phyloP scores from a whole-genome alignment of 2,113 vertebrate species.

The Poeciliopsis turrubarensis region DNA sequence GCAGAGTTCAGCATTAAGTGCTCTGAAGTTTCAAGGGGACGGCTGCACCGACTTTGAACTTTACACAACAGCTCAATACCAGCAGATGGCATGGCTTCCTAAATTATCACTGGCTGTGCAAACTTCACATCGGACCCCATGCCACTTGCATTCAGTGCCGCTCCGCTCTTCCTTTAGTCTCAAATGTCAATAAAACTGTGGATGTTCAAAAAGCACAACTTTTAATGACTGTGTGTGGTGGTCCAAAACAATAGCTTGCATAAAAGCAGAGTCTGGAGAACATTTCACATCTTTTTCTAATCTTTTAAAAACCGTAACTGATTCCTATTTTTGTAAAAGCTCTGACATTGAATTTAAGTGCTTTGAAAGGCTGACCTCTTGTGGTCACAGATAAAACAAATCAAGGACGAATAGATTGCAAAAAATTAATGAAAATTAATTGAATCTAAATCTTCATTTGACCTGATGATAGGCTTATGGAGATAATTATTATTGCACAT shows the following conservation, averaged over 20 bases:
- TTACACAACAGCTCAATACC: background rate
- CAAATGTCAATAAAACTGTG: background rate
- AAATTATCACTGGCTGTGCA: background rate
- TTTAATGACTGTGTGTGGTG: background rate
- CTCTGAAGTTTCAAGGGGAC: too few species aligned
- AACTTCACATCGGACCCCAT: background rate
- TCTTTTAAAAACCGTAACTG: background rate
- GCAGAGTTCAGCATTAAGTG: background rate
- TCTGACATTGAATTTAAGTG: conserved; percentile 9
- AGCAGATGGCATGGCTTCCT: background rate
- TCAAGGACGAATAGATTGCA: background rate
- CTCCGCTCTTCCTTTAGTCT: background rate
- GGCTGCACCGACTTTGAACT: background rate
- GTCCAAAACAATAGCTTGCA: background rate
- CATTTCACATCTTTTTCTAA: background rate
- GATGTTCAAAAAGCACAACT: too few species aligned
- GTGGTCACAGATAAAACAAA: conserved; percentile 48
- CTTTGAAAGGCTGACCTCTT: conserved; percentile 69
- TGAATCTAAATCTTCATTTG: background rate
- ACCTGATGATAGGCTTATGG: background rate
- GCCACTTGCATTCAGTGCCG: background rate
- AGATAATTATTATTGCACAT: background rate
- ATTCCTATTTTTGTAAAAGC: background rate
- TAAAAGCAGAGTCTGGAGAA: background rate
- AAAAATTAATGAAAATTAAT: background rate